phyloP scores from a whole-genome alignment of 92 coral and sea anemone genomes.

The Palythoa grandiflora region DNA sequence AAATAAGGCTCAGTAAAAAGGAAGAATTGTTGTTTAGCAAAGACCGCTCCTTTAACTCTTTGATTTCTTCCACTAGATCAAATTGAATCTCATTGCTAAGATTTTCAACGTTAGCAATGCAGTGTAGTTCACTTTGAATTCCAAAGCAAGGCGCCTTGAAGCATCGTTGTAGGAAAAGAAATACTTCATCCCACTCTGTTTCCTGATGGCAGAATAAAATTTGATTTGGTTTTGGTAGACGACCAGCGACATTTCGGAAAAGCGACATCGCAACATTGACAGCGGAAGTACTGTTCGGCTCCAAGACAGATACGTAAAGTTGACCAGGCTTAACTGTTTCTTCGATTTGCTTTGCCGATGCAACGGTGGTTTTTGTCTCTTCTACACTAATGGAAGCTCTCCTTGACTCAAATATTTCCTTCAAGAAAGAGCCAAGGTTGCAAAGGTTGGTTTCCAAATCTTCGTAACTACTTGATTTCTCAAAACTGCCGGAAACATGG shows the following conservation, averaged over 20 bases:
- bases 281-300: constrained; percentile 76
- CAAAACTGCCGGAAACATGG: constrained; percentile 36
- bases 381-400: not conserved
- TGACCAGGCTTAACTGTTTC: constrained; percentile 86
- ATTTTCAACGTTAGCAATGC: constrained; percentile 92
- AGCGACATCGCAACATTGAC: constrained; percentile 87
- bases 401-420: constrained; percentile 65
- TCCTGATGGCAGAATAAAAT: constrained; percentile 86
- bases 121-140: constrained; percentile 67
- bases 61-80: constrained; percentile 78
- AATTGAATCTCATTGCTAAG: constrained; percentile 91
- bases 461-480: constrained; percentile 47
- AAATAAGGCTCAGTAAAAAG: constrained; percentile 80
- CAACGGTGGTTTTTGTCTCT: constrained; percentile 3
- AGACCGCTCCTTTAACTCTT: constrained; percentile 41
- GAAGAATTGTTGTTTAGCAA: constrained; percentile 40
- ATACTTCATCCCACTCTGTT: constrained; percentile 94
- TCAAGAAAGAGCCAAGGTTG: constrained; percentile 72
- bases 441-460: constrained; percentile 59
- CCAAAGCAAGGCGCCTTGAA: constrained; percentile 75
- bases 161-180: constrained; percentile 81
- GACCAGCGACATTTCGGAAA: constrained; percentile 73
- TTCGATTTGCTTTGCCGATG: constrained; percentile 43
- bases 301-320: constrained; percentile 86
- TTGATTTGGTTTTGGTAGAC: constrained; percentile 85